Conservation (phyloP, 2,888 invertebrate genomes). For the Calameuta idolon region DNA sequence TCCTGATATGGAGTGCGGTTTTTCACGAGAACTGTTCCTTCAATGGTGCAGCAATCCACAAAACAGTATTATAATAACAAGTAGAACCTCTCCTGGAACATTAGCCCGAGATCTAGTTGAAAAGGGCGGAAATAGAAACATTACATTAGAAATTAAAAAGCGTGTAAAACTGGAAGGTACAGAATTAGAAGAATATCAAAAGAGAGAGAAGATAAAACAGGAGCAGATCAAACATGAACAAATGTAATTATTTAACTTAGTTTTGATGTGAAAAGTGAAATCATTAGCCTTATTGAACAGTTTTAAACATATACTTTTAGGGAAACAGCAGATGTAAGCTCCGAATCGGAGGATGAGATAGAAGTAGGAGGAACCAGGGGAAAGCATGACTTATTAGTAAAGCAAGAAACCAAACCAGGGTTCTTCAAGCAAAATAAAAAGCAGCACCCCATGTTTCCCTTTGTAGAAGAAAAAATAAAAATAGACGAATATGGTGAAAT, state of each 20-base stretch:
- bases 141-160: constrained; percentile 78
- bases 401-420: constrained; percentile 79
- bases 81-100: constrained; percentile 86
- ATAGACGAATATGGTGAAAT: constrained; percentile 97
- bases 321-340: constrained; percentile 79
- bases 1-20: constrained; percentile 95
- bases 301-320: constrained; percentile 61
- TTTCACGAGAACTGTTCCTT: constrained; percentile 92
- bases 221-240: constrained; percentile 66
- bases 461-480: constrained; percentile 90
- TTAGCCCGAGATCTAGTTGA: constrained; percentile 84
- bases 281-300: neutral
- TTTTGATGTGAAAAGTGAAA: neutral
- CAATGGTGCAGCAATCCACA: constrained; percentile 93
- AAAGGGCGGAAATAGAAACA: constrained; percentile 78
- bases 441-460: constrained; percentile 97
- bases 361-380: constrained; percentile 82
- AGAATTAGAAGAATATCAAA: constrained; percentile 82
- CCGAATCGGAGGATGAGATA: constrained; percentile 88
- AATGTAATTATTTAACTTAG: constrained; percentile 49
- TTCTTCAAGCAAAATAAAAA: constrained; percentile 92
- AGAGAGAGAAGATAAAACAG: constrained; percentile 73
- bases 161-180: constrained; percentile 81
- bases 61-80: constrained; percentile 95
- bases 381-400: constrained; percentile 90